Evolutionary conservation across 2,113 vertebrate species (phyloP).

Genomic region (Leucoraja erinaceus): DNA sequence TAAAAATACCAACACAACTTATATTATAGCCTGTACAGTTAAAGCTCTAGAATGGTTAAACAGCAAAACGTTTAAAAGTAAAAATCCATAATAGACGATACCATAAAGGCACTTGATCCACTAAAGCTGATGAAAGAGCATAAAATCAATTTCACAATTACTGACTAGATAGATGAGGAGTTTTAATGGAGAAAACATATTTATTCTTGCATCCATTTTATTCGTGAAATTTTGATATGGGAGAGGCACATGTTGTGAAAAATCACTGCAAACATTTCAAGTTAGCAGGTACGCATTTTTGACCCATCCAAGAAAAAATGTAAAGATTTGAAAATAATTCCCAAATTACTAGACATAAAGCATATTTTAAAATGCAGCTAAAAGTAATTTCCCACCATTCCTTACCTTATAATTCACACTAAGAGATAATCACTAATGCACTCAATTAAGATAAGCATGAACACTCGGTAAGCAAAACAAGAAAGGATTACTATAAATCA

Average conservation of each 20-base stretch:
- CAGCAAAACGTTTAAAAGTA: neutral
- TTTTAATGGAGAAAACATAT: neutral
- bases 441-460: slow-evolving; percentile 66
- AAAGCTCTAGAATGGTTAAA: neutral
- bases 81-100: neutral
- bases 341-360: too few species aligned
- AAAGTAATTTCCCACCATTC: slow-evolving; percentile 48
- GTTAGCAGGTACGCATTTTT: neutral
- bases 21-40: neutral
- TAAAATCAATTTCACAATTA: neutral
- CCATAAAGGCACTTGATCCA: neutral
- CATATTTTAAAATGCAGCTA: too few species aligned
- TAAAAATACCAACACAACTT: neutral
- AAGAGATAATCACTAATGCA: slow-evolving; percentile 43
- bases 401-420: slow-evolving; percentile 48
- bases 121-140: neutral
- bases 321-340: neutral
- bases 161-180: neutral
- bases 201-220: neutral
- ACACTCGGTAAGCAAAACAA: slow-evolving; percentile 63
- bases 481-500: slow-evolving; percentile 46
- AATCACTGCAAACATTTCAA: neutral
- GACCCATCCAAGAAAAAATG: neutral
- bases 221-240: neutral
- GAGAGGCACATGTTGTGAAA: neutral